Conservation (phyloP, 2,797 vertebrate genomes). For the Poecilia wingei region DNA sequence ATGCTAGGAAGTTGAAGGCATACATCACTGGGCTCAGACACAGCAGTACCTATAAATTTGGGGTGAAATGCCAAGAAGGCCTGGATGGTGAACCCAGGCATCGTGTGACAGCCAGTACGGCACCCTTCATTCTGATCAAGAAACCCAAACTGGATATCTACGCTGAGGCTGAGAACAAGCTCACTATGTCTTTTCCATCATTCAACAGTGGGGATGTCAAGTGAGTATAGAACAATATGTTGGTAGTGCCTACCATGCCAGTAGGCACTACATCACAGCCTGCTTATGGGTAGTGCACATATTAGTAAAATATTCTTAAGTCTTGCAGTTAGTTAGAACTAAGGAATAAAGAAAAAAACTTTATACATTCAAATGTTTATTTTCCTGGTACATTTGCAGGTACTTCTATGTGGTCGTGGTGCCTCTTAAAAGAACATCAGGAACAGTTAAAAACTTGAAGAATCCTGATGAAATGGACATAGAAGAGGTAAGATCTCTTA, state of each 20-base stretch:
- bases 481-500: slow-evolving; percentile 87
- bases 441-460: slow-evolving; percentile 86
- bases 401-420: slow-evolving; percentile 93
- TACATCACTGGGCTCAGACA: slow-evolving; percentile 89
- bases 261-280: no score
- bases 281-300: neutral
- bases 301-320: neutral
- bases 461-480: slow-evolving; percentile 97
- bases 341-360: neutral
- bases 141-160: slow-evolving; percentile 91
- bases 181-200: slow-evolving; percentile 87
- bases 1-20: slow-evolving; percentile 88
- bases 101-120: slow-evolving; percentile 88
- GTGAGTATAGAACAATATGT: slow-evolving; percentile 71
- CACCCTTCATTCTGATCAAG: slow-evolving; percentile 85
- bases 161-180: slow-evolving; percentile 85
- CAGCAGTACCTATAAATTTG: slow-evolving; percentile 92
- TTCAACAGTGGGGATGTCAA: slow-evolving; percentile 87
- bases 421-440: slow-evolving; percentile 85
- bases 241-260: neutral
- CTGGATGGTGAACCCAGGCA: slow-evolving; percentile 89
- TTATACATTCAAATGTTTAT: slow-evolving; percentile 1
- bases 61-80: slow-evolving; percentile 89
- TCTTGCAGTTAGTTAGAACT: neutral
- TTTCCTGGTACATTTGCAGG: slow-evolving; percentile 69